These are phyloP conservation scores for Hirudo medicinalis DNA, from an alignment of 1,140 invertebrate species.

Conservation along the genomic window DNA sequence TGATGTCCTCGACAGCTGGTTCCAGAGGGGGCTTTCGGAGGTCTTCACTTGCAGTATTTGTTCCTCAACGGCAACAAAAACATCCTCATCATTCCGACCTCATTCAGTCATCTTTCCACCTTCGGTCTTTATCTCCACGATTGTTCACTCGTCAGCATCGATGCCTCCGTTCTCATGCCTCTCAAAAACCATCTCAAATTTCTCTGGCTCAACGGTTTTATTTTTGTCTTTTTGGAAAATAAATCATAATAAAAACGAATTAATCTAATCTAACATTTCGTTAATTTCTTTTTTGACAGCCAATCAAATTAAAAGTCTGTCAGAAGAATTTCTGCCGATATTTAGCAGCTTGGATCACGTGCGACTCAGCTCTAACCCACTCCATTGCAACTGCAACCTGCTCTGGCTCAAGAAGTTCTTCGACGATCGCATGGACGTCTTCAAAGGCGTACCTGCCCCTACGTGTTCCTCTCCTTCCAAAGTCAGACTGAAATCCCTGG, in stretches of 20 bases:
- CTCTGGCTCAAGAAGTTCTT: slow-evolving; percentile 36
- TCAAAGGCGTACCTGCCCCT: slow-evolving; percentile 29
- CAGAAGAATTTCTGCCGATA: slow-evolving; percentile 29
- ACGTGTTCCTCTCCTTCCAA: slow-evolving; percentile 31
- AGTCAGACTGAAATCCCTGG: slow-evolving; percentile 30
- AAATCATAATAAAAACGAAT: not conserved
- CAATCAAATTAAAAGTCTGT: slow-evolving; percentile 34
- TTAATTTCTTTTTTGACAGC: slow-evolving; percentile 14
- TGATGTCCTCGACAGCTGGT: slow-evolving; percentile 22
- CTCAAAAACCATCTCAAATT: slow-evolving; percentile 34
- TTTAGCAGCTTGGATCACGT: slow-evolving; percentile 34
- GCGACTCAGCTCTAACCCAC: slow-evolving; percentile 34
- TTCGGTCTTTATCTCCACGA: slow-evolving; percentile 37
- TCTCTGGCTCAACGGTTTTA: slow-evolving; percentile 32
- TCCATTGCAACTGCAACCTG: slow-evolving; percentile 39
- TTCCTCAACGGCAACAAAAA: slow-evolving; percentile 38
- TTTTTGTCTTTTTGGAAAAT: not conserved
- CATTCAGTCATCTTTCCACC: slow-evolving; percentile 33
- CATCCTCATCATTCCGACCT: slow-evolving; percentile 31
- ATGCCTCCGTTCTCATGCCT: slow-evolving; percentile 31
- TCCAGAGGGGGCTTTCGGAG: slow-evolving; percentile 36
- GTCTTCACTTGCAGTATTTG: slow-evolving; percentile 35
- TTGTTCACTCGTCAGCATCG: slow-evolving; percentile 31
- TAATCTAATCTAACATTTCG: not conserved
- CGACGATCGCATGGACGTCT: slow-evolving; percentile 27